Evolutionary conservation across 2,888 invertebrate species (phyloP).

Genomic region (Eupithecia exiguata): DNA sequence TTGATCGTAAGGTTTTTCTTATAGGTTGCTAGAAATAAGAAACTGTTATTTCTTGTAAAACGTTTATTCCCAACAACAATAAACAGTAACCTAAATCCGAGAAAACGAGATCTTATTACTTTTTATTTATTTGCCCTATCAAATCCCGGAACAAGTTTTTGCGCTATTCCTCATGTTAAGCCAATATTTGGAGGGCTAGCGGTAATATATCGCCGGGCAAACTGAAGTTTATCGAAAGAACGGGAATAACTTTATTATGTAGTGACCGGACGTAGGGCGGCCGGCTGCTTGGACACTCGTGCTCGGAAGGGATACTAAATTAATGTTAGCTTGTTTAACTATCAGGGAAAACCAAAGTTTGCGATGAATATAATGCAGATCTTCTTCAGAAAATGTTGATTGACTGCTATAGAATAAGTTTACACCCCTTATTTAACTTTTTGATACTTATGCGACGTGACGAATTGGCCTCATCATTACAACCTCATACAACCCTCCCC

Average conservation of each 20-base stretch:
- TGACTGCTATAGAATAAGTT: no score
- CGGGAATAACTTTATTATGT: slow-evolving; percentile 84
- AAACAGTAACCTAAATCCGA: slow-evolving; percentile 32
- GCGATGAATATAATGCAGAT: neutral
- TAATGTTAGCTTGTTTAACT: neutral
- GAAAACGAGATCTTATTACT: slow-evolving; percentile 44
- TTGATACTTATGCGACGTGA: no score
- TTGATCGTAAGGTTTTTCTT: neutral
- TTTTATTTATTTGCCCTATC: slow-evolving; percentile 60
- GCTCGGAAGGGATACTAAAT: slow-evolving; percentile 40
- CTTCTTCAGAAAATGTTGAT: neutral
- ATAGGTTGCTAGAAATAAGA: no score
- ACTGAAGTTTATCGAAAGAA: slow-evolving; percentile 83
- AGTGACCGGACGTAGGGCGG: slow-evolving; percentile 78
- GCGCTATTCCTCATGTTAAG: slow-evolving; percentile 79
- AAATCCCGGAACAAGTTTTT: slow-evolving; percentile 62
- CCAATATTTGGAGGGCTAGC: slow-evolving; percentile 80
- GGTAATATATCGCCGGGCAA: slow-evolving; percentile 82
- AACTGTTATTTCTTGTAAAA: slow-evolving; percentile 1
- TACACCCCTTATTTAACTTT: no score
- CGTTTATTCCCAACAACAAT: neutral
- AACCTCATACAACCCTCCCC: no score
- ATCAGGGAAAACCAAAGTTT: neutral
- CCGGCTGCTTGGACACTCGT: slow-evolving; percentile 47
- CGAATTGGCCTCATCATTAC: no score